phyloP scores from a whole-genome alignment of 2,797 vertebrate species.

The Peromyscus attwateri region DNA sequence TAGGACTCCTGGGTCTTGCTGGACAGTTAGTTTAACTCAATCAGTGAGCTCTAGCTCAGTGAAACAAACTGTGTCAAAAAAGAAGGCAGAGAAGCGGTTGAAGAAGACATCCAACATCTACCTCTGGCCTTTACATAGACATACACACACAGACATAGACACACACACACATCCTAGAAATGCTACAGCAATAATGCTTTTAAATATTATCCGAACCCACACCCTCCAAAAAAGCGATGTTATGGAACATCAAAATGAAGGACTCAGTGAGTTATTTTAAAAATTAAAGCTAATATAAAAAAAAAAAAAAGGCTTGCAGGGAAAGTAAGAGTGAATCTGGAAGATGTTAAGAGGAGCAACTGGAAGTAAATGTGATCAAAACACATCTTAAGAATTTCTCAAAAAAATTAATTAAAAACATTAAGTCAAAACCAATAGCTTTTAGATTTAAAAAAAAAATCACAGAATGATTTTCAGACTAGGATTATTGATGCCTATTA shows the following conservation, averaged over 20 bases:
- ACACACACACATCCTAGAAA: background rate
- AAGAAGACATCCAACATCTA: background rate
- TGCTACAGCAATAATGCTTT: constrained; percentile 34
- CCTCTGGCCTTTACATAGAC: background rate
- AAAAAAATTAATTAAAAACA: background rate
- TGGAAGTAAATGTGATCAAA: background rate
- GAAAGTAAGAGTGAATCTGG: background rate
- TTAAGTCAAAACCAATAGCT: background rate
- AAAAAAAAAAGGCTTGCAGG: background rate
- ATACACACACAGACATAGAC: background rate
- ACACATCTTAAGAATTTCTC: background rate
- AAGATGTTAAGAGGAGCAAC: background rate
- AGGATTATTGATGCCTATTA: background rate
- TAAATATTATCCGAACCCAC: background rate
- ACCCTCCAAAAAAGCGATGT: background rate
- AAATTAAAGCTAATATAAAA: background rate
- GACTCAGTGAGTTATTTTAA: background rate
- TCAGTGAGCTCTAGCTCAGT: background rate
- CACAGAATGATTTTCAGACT: constrained; percentile 27
- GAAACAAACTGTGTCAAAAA: background rate
- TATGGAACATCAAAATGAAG: background rate
- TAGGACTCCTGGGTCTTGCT: background rate
- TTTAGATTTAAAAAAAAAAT: constrained; percentile 15
- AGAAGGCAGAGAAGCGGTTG: background rate
- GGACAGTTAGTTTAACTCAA: background rate